Base-by-base conservation (phyloP, 2,888 invertebrate species). In the Octonoba sinensis region DNA sequence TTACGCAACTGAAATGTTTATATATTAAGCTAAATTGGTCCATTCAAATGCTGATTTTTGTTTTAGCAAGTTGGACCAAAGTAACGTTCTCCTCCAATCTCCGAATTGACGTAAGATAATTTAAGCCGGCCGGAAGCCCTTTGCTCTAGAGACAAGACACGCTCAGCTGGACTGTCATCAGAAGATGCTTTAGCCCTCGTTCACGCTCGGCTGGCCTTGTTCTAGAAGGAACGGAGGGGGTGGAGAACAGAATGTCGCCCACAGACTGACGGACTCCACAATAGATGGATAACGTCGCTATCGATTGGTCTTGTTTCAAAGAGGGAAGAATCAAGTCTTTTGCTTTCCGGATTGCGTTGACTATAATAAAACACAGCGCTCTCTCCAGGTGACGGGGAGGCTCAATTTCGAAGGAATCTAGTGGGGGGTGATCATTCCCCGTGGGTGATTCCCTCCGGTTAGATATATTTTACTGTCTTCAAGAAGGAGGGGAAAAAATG, bases 261-360 rank as follows among this genome's bases (percentile, higher is more conserved):
- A 22, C 69, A 76, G 76, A 76, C 76, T 69, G 76, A 76, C 69
- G 60, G 76, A 70, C 76, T 76, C 67, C 69, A 69, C 69, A 69
- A 76, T 76, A 27, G 60, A 64, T 64, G 47, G 76, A 57, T 59
- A 59, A 51, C 54, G 72, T 51, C 76, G 62, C 69, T 62, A 76
- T 76, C 76, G 70, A 76, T 76, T 76, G 46, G 22, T 60, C 72
- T 74, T 75, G 75, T 67, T 75, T 67, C 60, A 51, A 56, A 44
- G 24, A 47, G 57, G 47, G 66, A 36, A 27, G 27, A 64, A 64
- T 64, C 18, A 44, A 44, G 18, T 64, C 27, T 64, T 44, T 64
- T 18, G 36, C 36, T 36, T 36, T 8, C 36, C 36, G 36, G 36
- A 36, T 36, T 36, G 36, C 36, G 36, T 36, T 36, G 36, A 36